phyloP scores from a whole-genome alignment of 2,113 vertebrate genomes.

The Pseudois nayaur region DNA sequence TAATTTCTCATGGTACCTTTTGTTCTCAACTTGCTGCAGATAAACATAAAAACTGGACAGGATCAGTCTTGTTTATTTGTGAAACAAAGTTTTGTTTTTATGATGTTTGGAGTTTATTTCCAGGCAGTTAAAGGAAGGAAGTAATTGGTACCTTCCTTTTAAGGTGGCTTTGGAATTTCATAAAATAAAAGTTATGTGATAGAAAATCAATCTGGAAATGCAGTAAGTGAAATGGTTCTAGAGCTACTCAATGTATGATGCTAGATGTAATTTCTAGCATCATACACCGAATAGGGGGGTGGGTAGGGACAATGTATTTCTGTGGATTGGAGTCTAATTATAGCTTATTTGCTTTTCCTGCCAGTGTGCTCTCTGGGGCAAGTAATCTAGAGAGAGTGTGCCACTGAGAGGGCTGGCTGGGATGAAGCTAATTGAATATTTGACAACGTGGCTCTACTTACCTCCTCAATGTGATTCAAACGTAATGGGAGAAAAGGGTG shows the following conservation, averaged over 20 bases:
- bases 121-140: not conserved
- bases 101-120: not conserved
- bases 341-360: not conserved
- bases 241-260: not conserved
- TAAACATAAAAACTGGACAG: not conserved
- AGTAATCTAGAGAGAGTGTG: not conserved
- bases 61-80: not conserved
- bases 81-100: not conserved
- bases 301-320: not conserved
- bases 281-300: not conserved
- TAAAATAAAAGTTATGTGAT: not conserved
- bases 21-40: not conserved
- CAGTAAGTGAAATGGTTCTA: not conserved
- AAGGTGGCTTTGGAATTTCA: not conserved
- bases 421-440: not conserved
- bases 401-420: not conserved
- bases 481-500: not conserved
- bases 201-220: not conserved
- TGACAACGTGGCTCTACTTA: not conserved
- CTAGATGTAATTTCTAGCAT: not conserved
- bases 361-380: not conserved
- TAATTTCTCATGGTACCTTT: not conserved
- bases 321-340: not conserved
- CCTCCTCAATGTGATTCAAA: not conserved
- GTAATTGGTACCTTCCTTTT: not conserved